Conservation (phyloP, 2,113 vertebrate species). For the Eretmochelys imbricata region DNA sequence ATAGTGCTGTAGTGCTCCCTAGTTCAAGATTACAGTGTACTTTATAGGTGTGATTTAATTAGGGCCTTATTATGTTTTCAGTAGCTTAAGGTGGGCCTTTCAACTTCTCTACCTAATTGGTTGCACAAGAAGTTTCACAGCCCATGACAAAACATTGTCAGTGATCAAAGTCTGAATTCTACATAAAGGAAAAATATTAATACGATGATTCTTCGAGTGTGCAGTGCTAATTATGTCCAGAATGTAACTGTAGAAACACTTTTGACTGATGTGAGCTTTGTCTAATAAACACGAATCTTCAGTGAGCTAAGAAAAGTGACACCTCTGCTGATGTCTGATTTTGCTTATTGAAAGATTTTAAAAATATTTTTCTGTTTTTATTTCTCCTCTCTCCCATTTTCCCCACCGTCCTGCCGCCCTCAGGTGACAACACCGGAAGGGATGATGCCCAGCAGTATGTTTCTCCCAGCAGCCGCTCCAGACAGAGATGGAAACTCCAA, state of each 20-base stretch:
- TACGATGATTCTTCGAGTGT: conserved; percentile 84
- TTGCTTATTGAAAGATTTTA: conserved; percentile 62
- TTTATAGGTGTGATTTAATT: conserved; percentile 89
- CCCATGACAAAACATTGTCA: conserved; percentile 89
- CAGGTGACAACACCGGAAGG: conserved; percentile 96
- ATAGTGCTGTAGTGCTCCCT: conserved; percentile 80
- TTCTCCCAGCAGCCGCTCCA: conserved; percentile 88
- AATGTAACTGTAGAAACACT: conserved; percentile 82
- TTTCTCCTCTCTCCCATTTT: conserved; percentile 20
- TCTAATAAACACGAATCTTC: conserved; percentile 80
- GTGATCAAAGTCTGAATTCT: conserved; percentile 89
- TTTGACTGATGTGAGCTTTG: conserved; percentile 82
- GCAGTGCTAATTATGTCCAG: conserved; percentile 84
- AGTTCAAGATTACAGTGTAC: conserved; percentile 84
- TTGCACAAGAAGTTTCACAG: conserved; percentile 87
- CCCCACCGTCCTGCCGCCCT: conserved; percentile 57
- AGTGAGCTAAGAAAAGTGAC: conserved; percentile 75
- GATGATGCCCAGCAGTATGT: conserved; percentile 96
- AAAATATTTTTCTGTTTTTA: conserved; percentile 36
- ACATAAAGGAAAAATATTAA: conserved; percentile 87
- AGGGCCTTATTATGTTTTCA: conserved; percentile 89
- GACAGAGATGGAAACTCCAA: conserved; percentile 87
- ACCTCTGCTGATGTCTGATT: conserved; percentile 66
- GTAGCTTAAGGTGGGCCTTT: conserved; percentile 88
- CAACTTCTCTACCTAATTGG: conserved; percentile 89